Conservation (phyloP, 1,140 invertebrate genomes). For the Bombus sibiricus region DNA sequence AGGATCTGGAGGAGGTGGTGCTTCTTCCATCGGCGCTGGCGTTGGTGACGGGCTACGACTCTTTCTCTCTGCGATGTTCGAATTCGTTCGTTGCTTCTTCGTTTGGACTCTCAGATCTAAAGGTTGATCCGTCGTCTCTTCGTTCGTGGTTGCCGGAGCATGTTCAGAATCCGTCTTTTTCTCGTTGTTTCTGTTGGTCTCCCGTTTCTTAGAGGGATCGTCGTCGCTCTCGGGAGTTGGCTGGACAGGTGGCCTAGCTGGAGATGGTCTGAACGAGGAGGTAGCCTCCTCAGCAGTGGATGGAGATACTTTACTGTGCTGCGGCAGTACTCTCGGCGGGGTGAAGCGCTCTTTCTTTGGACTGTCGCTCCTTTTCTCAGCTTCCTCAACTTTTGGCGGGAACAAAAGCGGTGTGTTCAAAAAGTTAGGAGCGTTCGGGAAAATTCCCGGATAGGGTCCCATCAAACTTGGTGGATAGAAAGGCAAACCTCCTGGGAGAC, state of each 20-base stretch:
- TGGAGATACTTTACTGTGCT: conserved; percentile 84
- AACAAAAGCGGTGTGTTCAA: conserved; percentile 85
- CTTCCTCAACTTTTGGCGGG: conserved; percentile 77
- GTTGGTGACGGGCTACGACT: conserved; percentile 59
- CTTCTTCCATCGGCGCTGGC: conserved; percentile 33
- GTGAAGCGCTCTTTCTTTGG: conserved; percentile 80
- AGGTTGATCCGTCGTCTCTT: conserved; percentile 84
- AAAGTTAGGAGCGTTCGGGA: conserved; percentile 85
- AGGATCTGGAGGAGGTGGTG: conserved; percentile 62
- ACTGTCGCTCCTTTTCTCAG: conserved; percentile 73
- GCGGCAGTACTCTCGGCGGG: conserved; percentile 76
- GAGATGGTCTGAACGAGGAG: conserved; percentile 85
- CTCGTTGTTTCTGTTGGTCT: conserved; percentile 26
- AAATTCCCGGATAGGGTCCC: conserved; percentile 79
- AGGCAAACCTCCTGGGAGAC: conserved; percentile 72
- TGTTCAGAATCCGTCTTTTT: conserved; percentile 61
- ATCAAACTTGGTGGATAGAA: conserved; percentile 83
- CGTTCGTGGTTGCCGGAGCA: conserved; percentile 17
- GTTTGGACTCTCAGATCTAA: conserved; percentile 88
- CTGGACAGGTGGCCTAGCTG: conserved; percentile 83
- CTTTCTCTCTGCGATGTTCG: conserved; percentile 43
- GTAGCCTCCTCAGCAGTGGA: conserved; percentile 86
- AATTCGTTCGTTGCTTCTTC: conserved; percentile 79
- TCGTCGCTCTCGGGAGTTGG: conserved; percentile 75
- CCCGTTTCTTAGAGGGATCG: conserved; percentile 63